Evolutionary conservation across 2,113 vertebrate genomes (phyloP).

Genomic region (Ammodytes dubius): DNA sequence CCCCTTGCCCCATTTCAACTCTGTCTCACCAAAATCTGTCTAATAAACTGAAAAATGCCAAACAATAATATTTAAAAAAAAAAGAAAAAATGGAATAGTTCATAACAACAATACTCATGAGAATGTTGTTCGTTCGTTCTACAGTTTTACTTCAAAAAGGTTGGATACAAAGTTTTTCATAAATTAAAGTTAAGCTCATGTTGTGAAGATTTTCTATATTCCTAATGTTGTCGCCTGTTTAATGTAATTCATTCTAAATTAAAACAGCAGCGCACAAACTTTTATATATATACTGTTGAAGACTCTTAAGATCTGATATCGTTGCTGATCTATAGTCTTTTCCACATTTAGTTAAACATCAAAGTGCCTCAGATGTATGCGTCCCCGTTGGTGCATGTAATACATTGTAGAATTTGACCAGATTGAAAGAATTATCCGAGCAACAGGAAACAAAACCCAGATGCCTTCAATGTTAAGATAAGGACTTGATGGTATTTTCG

Average conservation of each 20-base stretch:
- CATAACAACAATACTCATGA: conserved; percentile 3
- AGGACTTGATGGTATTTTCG: neutral
- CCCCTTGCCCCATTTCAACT: too few species aligned
- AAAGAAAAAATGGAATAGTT: too few species aligned
- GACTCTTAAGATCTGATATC: neutral
- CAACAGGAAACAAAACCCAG: conserved; percentile 38
- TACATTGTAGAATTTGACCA: neutral
- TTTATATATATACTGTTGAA: conserved; percentile 6
- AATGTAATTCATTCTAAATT: conserved; percentile 3
- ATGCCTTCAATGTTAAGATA: conserved; percentile 9
- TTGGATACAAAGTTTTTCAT: conserved; percentile 65
- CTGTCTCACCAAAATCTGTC: too few species aligned
- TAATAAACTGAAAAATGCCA: too few species aligned
- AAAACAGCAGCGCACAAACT: conserved; percentile 14
- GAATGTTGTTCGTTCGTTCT: conserved; percentile 40
- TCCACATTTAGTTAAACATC: conserved; percentile 6
- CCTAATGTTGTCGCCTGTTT: neutral
- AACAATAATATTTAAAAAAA: too few species aligned
- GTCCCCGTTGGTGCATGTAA: conserved; percentile 6
- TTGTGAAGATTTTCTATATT: conserved; percentile 28
- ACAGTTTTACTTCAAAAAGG: conserved; percentile 57
- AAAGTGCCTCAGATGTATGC: conserved; percentile 63
- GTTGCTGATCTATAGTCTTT: conserved; percentile 3
- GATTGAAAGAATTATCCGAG: neutral
- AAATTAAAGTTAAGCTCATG: conserved; percentile 60